These are phyloP conservation scores for Andricus quercusramuli DNA, from an alignment of 2,888 invertebrate species.

Conservation along the genomic window DNA sequence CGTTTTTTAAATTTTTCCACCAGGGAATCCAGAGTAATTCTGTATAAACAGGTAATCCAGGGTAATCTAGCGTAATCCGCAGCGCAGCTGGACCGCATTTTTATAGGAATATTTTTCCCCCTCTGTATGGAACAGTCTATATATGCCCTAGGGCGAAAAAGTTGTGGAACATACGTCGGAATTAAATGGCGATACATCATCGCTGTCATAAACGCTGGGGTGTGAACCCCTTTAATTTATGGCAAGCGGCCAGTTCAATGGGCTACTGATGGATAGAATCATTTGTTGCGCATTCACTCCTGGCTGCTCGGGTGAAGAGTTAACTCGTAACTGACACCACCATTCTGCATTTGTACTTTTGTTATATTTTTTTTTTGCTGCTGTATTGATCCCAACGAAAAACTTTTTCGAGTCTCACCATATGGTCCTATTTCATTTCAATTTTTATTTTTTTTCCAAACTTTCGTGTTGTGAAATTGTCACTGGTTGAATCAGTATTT, in stretches of 20 bases:
- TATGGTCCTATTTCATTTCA: neutral
- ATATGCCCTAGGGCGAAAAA: neutral
- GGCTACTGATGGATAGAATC: conserved; percentile 7
- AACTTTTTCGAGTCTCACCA: neutral
- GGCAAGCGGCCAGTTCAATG: conserved; percentile 2
- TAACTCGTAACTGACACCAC: neutral
- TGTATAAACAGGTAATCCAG: no score
- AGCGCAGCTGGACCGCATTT: no score
- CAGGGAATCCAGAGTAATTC: no score
- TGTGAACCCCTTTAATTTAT: conserved; percentile 1
- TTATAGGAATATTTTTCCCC: no score
- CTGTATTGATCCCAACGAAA: neutral
- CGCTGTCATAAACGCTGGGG: conserved; percentile 1
- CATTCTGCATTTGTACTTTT: neutral
- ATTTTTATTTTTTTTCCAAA: no score
- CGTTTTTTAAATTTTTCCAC: no score
- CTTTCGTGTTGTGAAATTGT: no score
- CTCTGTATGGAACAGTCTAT: no score
- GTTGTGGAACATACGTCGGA: neutral
- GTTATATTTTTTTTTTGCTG: neutral
- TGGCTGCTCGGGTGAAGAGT: neutral
- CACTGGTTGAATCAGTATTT: no score
- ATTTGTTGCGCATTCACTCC: conserved; percentile 3
- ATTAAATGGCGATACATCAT: neutral
- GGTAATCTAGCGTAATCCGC: no score